phyloP scores from a whole-genome alignment of 2,113 vertebrate species.

The Andinoacara biseriatus region DNA sequence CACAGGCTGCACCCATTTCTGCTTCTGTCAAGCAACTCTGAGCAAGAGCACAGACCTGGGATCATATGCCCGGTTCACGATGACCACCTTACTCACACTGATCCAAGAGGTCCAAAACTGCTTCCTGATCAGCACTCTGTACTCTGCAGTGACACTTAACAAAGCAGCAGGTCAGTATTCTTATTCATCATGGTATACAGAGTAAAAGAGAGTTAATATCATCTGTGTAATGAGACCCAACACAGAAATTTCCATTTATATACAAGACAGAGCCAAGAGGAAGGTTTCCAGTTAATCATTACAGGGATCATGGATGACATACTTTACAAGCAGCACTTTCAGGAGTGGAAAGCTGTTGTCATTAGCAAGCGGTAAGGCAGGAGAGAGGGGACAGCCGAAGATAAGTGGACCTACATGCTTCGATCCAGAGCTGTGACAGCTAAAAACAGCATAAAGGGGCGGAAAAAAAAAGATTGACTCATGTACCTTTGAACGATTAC shows the following conservation, averaged over 20 bases:
- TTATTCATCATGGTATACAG: conserved; percentile 75
- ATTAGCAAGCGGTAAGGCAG: conserved; percentile 68
- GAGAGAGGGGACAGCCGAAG: conserved; percentile 60
- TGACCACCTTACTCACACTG: conserved; percentile 11
- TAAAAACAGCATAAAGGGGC: conserved; percentile 44
- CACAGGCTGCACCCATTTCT: conserved; percentile 52
- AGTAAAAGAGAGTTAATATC: conserved; percentile 72
- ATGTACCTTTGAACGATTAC: conserved; percentile 30
- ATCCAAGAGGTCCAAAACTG: conserved; percentile 44
- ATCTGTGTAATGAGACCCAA: conserved; percentile 72
- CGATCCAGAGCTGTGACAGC: conserved; percentile 65
- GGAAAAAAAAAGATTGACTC: conserved; percentile 42
- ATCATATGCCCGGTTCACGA: conserved; percentile 3
- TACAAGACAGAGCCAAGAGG: conserved; percentile 82
- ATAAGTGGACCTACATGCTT: conserved; percentile 72
- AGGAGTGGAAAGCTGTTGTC: conserved; percentile 56
- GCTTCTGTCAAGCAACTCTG: conserved; percentile 47
- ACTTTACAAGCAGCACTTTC: conserved; percentile 75
- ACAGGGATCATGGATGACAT: conserved; percentile 71
- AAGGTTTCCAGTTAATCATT: conserved; percentile 72
- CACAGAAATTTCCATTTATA: conserved; percentile 83
- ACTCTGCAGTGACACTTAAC: conserved; percentile 46
- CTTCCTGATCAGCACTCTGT: conserved; percentile 36
- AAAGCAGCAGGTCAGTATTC: conserved; percentile 53
- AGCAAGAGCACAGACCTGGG: conserved; percentile 42